Base-by-base conservation (phyloP, 2,888 invertebrate species). In the Cantharis lateralis region DNA sequence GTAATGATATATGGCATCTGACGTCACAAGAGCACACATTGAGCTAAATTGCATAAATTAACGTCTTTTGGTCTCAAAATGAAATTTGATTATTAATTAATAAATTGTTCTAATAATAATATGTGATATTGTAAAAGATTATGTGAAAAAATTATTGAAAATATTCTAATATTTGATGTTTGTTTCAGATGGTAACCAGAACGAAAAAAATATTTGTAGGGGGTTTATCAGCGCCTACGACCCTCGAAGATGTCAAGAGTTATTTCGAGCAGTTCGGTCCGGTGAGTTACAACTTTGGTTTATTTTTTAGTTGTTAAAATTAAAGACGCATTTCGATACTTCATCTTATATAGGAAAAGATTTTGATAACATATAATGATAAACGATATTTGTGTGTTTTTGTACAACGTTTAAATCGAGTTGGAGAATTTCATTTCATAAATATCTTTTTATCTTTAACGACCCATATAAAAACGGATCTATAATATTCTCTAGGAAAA, bases 181-280 rank as follows among this genome's bases (percentile, higher is more conserved):
- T 74, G 79, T 87, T 88, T 71, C 94, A 99, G 98, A 98, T 99
- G 98, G 98, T 99, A 90, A 98, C 98, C 92, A 96, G 98, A 93
- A 99, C 99, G 92, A 99, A 99, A 95, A 99, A 99, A 93, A 98
- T 99, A 92, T 99, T 99, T 92, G 98, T 99, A 89, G 99, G 99
- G 87, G 99, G 99, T 88, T 93, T 99, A 87, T 99, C 99, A 87
- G 98, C 99, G 88, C 97, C 98, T 88, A 99, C 99, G 89, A 99
- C 99, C 88, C 94, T 99, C 89, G 99, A 99, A 91, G 99, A 99
- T 90, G 98, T 99, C 89, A 99, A 98, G 93, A 97, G 96, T 91
- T 99, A 99, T 92, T 99, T 99, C 91, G 98, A 98, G 91, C 98
- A 98, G 91, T 99, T 98, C 90, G 99, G 99, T 90, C 97, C 98